A percentile compares a stretch with the other conserved stretches of the same genome.
Conservation (phyloP, 1,140 invertebrate species). For the Eriocheir sinensis region DNA sequence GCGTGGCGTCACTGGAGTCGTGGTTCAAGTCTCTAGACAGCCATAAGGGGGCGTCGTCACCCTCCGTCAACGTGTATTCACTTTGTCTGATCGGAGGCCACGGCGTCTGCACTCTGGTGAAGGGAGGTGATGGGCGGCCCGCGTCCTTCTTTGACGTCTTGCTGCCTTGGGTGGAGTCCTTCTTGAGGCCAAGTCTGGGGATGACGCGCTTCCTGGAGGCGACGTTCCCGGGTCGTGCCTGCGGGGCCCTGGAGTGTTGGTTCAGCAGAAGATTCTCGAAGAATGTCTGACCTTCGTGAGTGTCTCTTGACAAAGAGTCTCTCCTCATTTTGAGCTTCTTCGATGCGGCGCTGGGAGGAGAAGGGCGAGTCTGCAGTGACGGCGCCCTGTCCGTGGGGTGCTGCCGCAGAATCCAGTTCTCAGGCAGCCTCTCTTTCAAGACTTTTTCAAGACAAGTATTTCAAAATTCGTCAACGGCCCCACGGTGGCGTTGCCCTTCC, state of each 20-base stretch:
- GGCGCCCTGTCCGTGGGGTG: not conserved
- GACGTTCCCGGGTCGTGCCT: not conserved
- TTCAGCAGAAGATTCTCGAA: constrained; percentile 56
- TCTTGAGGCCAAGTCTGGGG: not conserved
- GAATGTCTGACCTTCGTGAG: constrained; percentile 55
- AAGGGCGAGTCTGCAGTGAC: not conserved
- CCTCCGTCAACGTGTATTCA: not conserved
- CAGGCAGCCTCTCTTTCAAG: not conserved
- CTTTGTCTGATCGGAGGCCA: not conserved
- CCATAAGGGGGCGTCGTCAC: not conserved
- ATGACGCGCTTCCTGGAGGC: not conserved
- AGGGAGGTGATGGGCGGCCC: not conserved
- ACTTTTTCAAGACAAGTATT: constrained; percentile 34
- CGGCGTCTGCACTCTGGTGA: not conserved
- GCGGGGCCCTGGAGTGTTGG: not conserved
- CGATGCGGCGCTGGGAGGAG: not conserved
- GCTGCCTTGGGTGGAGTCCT: not conserved
- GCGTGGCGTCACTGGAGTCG: not conserved
- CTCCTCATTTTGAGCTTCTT: constrained; percentile 57
- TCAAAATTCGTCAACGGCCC: constrained; percentile 43
- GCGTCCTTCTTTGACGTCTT: not conserved
- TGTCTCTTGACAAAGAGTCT: constrained; percentile 29
- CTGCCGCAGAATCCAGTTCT: constrained; percentile 63
- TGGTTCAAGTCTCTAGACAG: not conserved
- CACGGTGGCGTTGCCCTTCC: not conserved